These are phyloP conservation scores for Cerastoderma edule DNA, from an alignment of 2,888 invertebrate species.

Conservation along the genomic window DNA sequence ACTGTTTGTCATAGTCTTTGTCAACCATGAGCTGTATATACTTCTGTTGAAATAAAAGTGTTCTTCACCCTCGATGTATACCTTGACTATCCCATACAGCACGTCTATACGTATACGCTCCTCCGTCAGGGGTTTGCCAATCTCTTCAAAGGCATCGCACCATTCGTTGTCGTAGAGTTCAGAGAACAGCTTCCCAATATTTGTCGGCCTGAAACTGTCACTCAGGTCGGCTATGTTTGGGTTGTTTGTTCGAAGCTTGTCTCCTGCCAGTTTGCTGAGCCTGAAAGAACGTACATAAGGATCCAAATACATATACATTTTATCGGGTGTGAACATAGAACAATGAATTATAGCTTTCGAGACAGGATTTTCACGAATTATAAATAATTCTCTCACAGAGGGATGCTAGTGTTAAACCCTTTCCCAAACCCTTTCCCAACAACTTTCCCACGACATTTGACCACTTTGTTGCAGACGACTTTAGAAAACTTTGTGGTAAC, in stretches of 20 bases:
- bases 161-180: slow-evolving; percentile 48
- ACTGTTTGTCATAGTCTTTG: too few species aligned
- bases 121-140: not conserved
- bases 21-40: too few species aligned
- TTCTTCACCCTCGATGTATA: too few species aligned
- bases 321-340: not conserved
- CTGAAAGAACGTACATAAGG: too few species aligned
- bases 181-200: slow-evolving; percentile 34
- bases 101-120: slow-evolving; percentile 20
- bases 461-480: not conserved
- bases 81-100: slow-evolving; percentile 29
- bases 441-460: not conserved
- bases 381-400: not conserved
- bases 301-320: too few species aligned
- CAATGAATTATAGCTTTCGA: not conserved
- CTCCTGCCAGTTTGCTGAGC: slow-evolving; percentile 32
- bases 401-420: not conserved
- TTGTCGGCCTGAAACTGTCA: slow-evolving; percentile 39
- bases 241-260: slow-evolving; percentile 27
- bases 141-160: slow-evolving; percentile 42
- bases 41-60: too few species aligned
- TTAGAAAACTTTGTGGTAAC: too few species aligned
- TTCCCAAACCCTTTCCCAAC: not conserved
- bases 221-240: slow-evolving; percentile 40
- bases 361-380: not conserved